Evolutionary conservation across 2,113 vertebrate genomes (phyloP), one percentile per base, ranked within the genome.

Genomic region (Cyprinus carpio): DNA sequence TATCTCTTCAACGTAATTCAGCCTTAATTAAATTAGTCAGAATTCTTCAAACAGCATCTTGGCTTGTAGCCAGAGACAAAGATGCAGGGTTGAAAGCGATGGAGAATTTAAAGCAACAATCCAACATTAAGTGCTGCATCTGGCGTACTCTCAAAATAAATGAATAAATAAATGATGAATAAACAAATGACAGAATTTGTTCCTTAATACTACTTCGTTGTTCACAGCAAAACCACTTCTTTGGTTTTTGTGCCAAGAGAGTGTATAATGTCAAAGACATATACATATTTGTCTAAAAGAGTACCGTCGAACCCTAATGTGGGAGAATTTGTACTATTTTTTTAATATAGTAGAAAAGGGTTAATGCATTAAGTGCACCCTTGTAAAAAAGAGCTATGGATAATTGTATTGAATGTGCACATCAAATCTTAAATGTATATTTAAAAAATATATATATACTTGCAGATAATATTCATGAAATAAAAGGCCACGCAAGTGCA

Each of bases 11-110:
- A 16, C 7, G 58, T 75, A 60, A 75, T 75, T 74, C 27, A 31
- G 58, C 54, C 43, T 82, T 75, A 82, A 86, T 86, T 82, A 65
- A 86, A 86, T 86, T 86, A 82, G 43, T 46, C 54, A 37, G 71
- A 40, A 18, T 75, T 86, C 79, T 82, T 86, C 85, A 86, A 65
- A 86, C 27, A n/a, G 23, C 67, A 49, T 75, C 69, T 81, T 86
- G 85, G 58, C n/a, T 64, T 46, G 16, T 20, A 25, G 54, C 71
- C 85, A 82, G 60, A 20, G 34, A 74, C 74, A 40, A n/a, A 64
- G 74, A 75, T 37, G n/a, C 31, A n/a, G 49, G 37, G 27, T 81
- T 69, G 40, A 64, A 72, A 29, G 34, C 23, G 56, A 75, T 46
- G 71, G 56, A 78, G 56, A 81, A 86, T 75, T 49, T 1, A 49